Evolutionary conservation across 2,888 invertebrate genomes (phyloP).

Genomic region (Cryptus armator): DNA sequence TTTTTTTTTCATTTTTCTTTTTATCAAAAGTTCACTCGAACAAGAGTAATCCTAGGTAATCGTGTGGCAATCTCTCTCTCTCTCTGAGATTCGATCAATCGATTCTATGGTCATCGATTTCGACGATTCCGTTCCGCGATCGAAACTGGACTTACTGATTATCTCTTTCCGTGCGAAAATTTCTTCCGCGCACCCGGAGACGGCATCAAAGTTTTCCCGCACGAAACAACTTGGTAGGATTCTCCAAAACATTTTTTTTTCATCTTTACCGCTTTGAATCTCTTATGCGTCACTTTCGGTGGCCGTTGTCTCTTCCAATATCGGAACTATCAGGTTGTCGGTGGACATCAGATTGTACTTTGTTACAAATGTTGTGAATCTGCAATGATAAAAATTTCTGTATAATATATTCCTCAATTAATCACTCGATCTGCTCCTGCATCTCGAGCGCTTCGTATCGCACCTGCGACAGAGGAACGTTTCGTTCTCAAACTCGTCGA

Average conservation of each 20-base stretch:
- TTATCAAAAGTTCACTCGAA: constrained; percentile 45
- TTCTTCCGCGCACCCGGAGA: not conserved
- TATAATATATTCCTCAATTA: not conserved
- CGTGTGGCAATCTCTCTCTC: not conserved
- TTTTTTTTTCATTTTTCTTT: constrained; percentile 17
- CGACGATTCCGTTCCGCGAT: not conserved
- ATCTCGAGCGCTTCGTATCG: constrained; percentile 18
- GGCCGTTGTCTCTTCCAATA: constrained; percentile 91
- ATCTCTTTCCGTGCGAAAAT: not conserved
- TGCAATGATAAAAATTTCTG: constrained; percentile 62
- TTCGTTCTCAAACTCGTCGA: constrained; percentile 99
- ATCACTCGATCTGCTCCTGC: no score
- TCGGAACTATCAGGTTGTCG: constrained; percentile 99
- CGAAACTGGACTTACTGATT: constrained; percentile 8
- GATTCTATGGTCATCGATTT: constrained; percentile 8
- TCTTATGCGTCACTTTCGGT: constrained; percentile 81
- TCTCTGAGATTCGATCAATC: not conserved
- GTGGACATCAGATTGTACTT: constrained; percentile 99
- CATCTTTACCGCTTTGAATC: not conserved
- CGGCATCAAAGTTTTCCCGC: not conserved
- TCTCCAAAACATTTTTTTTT: constrained; percentile 2
- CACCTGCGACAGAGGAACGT: constrained; percentile 95
- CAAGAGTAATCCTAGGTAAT: constrained; percentile 27
- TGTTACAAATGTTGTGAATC: constrained; percentile 98
- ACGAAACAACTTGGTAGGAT: not conserved